phyloP scores from a whole-genome alignment of 2,113 vertebrate species.

The Tachysurus fulvidraco region DNA sequence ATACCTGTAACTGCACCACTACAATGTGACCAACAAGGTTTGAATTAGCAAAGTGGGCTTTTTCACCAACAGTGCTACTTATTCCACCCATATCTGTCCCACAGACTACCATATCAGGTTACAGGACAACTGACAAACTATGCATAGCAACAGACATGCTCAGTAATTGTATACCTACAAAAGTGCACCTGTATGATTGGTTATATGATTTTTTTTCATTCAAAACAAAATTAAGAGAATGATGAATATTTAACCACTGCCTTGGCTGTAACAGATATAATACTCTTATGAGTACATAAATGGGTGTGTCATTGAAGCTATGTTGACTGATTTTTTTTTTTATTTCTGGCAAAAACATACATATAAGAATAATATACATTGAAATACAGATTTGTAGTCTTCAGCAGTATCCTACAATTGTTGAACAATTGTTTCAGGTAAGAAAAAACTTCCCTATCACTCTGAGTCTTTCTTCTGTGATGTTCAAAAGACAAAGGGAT shows the following conservation, averaged over 20 bases:
- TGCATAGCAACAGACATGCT: not conserved
- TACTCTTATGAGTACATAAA: not conserved
- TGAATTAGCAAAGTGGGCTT: not conserved
- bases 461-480: not conserved
- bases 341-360: not conserved
- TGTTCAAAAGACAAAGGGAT: conserved; percentile 53
- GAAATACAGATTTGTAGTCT: not conserved
- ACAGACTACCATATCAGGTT: not conserved
- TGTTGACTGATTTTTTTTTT: not conserved
- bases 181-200: not conserved
- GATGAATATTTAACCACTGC: not conserved
- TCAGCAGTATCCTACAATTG: too few species aligned
- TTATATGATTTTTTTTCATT: not conserved
- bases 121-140: not conserved
- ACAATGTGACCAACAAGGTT: not conserved
- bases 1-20: not conserved
- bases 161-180: not conserved
- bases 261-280: not conserved
- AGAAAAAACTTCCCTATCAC: not conserved
- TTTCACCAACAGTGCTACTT: not conserved
- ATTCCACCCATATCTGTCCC: not conserved
- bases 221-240: not conserved
- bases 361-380: not conserved
- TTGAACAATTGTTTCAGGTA: conserved; percentile 1
- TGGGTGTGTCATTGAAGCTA: not conserved